A percentile compares a stretch with the other conserved stretches of the same genome.
phyloP scores from a whole-genome alignment of 2,888 invertebrate species.

The Anarsia innoxiella region DNA sequence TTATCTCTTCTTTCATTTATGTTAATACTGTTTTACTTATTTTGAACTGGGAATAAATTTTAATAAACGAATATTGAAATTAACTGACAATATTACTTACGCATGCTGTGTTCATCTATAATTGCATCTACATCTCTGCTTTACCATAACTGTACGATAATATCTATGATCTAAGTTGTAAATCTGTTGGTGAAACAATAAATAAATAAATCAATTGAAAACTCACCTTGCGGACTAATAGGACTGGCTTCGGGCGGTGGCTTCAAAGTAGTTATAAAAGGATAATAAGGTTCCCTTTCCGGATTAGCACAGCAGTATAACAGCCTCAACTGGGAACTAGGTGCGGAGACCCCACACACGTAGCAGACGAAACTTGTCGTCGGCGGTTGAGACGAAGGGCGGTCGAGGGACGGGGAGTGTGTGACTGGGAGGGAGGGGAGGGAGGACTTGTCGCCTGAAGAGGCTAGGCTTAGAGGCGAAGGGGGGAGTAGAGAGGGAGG shows the following conservation, averaged over 20 bases:
- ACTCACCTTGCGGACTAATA: constrained; percentile 87
- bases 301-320: constrained; percentile 90
- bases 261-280: constrained; percentile 87
- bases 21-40: too few relatives aligned
- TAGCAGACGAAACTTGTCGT: constrained; percentile 87
- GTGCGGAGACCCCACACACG: constrained; percentile 88
- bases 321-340: constrained; percentile 84
- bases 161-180: too few relatives aligned
- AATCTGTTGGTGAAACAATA: too few relatives aligned
- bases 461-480: constrained; percentile 62
- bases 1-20: too few relatives aligned
- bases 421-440: constrained; percentile 23
- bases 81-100: too few relatives aligned
- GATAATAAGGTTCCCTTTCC: constrained; percentile 92
- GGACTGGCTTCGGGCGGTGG: constrained; percentile 90
- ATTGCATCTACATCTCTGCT: too few relatives aligned
- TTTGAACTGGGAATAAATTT: too few relatives aligned
- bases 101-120: too few relatives aligned
- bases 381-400: constrained; percentile 40
- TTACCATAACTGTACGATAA: too few relatives aligned
- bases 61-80: too few relatives aligned
- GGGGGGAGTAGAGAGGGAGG: constrained; percentile 76
- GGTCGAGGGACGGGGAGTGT: constrained; percentile 49
- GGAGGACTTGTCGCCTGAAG: constrained; percentile 58
- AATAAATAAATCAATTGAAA: too few relatives aligned